phyloP scores from a whole-genome alignment of 1,140 invertebrate species.

The Zaprionus lachaisei region DNA sequence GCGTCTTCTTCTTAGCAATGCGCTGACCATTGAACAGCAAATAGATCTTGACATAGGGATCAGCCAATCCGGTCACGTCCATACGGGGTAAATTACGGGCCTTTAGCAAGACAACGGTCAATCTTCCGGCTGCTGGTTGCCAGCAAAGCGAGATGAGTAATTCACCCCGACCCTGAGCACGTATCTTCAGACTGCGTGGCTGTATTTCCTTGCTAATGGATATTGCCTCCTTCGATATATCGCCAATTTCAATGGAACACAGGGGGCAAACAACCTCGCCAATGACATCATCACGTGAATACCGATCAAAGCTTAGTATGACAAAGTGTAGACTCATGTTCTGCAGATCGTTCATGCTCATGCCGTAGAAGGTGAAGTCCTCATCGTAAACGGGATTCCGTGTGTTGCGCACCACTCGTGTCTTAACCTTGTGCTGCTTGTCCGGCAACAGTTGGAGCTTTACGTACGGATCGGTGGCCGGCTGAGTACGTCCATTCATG shows the following conservation, averaged over 20 bases:
- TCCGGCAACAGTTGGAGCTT: conserved; percentile 97
- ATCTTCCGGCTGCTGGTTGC: conserved; percentile 94
- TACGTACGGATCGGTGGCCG: conserved; percentile 95
- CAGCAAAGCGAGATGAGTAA: conserved; percentile 96
- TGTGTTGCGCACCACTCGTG: conserved; percentile 95
- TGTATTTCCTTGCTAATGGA: conserved; percentile 93
- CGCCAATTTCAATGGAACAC: conserved; percentile 91
- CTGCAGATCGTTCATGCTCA: conserved; percentile 92
- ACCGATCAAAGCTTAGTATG: conserved; percentile 97
- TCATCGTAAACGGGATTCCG: conserved; percentile 97
- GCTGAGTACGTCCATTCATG: conserved; percentile 84
- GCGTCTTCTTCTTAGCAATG: conserved; percentile 99
- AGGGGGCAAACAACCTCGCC: conserved; percentile 97
- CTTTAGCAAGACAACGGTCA: conserved; percentile 96
- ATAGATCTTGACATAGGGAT: conserved; percentile 98
- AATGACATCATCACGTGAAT: conserved; percentile 98
- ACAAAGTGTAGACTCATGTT: conserved; percentile 96
- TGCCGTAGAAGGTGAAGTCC: conserved; percentile 98
- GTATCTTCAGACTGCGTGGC: conserved; percentile 94
- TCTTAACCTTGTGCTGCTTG: conserved; percentile 98
- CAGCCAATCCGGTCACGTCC: conserved; percentile 97
- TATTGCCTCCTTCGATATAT: conserved; percentile 91
- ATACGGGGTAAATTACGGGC: conserved; percentile 97
- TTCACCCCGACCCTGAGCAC: conserved; percentile 94
- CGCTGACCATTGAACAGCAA: conserved; percentile 98